A percentile compares a stretch with the other conserved stretches of the same genome.
phyloP scores from a whole-genome alignment of 2,888 invertebrate genomes.

The Azorinus chamasolen region DNA sequence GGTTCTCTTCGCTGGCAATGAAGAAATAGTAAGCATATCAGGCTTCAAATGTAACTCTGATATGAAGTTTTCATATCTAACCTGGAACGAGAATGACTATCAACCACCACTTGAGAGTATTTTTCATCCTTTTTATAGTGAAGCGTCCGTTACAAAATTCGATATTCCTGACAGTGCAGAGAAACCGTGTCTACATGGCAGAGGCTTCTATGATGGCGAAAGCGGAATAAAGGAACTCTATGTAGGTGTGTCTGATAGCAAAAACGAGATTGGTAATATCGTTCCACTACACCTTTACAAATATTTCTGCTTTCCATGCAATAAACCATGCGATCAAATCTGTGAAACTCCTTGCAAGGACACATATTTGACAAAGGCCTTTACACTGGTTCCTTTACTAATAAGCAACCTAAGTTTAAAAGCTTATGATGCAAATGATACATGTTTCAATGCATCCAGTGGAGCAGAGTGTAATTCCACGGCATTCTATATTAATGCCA shows the following conservation, averaged over 20 bases:
- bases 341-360: slow-evolving; percentile 52
- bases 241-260: slow-evolving; percentile 65
- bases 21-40: slow-evolving; percentile 35
- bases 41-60: slow-evolving; percentile 39
- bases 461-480: slow-evolving; percentile 38
- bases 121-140: slow-evolving; percentile 62
- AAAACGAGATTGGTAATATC: slow-evolving; percentile 52
- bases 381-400: slow-evolving; percentile 44
- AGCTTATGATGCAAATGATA: slow-evolving; percentile 3
- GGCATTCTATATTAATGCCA: slow-evolving; percentile 69
- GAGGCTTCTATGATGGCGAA: slow-evolving; percentile 66
- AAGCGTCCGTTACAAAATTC: slow-evolving; percentile 48
- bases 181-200: slow-evolving; percentile 64
- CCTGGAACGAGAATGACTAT: slow-evolving; percentile 66
- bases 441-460: slow-evolving; percentile 30
- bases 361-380: slow-evolving; percentile 30
- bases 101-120: slow-evolving; percentile 60
- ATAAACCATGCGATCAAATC: slow-evolving; percentile 44
- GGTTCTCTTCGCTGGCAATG: slow-evolving; percentile 30
- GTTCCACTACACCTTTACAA: slow-evolving; percentile 39
- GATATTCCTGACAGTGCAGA: slow-evolving; percentile 50
- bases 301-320: slow-evolving; percentile 63
- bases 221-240: slow-evolving; percentile 71
- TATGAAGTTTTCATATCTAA: slow-evolving; percentile 31
- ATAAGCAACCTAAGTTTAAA: slow-evolving; percentile 20